Conservation (phyloP, 2,797 vertebrate species). For the Yasuhikotakia modesta region DNA sequence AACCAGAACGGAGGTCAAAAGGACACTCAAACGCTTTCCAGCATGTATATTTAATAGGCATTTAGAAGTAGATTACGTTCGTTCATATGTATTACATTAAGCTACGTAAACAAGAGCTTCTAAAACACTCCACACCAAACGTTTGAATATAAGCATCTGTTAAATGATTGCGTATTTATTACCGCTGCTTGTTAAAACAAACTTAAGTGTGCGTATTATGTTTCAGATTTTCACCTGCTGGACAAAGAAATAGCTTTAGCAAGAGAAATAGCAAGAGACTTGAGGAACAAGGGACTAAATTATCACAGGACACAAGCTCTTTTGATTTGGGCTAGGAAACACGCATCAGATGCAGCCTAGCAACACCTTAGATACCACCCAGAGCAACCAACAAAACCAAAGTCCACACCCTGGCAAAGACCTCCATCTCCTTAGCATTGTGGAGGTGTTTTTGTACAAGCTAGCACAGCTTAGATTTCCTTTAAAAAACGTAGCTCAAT, state of each 20-base stretch:
- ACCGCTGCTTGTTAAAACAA: neutral
- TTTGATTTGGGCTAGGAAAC: too few relatives aligned
- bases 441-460: too few relatives aligned
- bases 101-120: neutral
- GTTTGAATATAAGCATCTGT: neutral
- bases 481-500: neutral
- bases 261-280: too few relatives aligned
- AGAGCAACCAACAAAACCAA: neutral
- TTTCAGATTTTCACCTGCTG: neutral
- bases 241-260: neutral
- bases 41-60: neutral
- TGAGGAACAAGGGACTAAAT: neutral
- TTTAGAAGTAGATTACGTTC: neutral
- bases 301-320: neutral
- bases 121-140: neutral
- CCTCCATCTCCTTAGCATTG: too few relatives aligned
- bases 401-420: neutral
- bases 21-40: neutral
- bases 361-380: too few relatives aligned
- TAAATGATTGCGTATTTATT: neutral
- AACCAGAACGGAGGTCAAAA: conserved; percentile 11
- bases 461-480: too few relatives aligned
- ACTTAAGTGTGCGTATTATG: neutral
- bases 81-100: neutral
- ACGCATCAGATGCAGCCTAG: too few relatives aligned